Percentiles rank a stretch among this genome's conserved stretches.
These are phyloP conservation scores for Pachypanchax playfairii DNA, from an alignment of 2,113 vertebrate species.

Conservation along the genomic window DNA sequence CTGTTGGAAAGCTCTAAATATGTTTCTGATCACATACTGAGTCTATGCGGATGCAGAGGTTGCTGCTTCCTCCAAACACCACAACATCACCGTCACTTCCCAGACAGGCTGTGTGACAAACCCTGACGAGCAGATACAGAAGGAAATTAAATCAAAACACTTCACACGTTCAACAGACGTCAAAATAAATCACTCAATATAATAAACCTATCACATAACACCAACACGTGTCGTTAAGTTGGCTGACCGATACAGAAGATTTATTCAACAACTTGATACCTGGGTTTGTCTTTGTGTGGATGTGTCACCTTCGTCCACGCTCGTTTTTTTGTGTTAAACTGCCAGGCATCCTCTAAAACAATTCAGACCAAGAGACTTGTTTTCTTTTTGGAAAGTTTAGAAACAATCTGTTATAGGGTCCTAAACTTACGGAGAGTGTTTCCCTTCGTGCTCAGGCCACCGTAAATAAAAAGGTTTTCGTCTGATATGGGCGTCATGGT, in stretches of 20 bases:
- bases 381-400: background rate
- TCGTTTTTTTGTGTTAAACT: constrained; percentile 81
- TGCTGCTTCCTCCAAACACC: constrained; percentile 93
- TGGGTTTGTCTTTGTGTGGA: constrained; percentile 87
- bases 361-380: background rate
- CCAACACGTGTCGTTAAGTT: too few species aligned
- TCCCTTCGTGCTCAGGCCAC: constrained; percentile 87
- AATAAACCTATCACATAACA: too few species aligned
- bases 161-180: too few species aligned
- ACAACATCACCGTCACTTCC: constrained; percentile 90
- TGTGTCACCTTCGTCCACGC: constrained; percentile 86
- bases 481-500: constrained; percentile 89
- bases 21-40: constrained; percentile 77
- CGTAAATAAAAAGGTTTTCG: constrained; percentile 88
- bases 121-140: constrained; percentile 66
- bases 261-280: constrained; percentile 73
- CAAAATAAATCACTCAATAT: too few species aligned
- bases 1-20: background rate
- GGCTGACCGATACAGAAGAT: background rate
- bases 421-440: constrained; percentile 86
- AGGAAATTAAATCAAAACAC: background rate
- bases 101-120: constrained; percentile 92
- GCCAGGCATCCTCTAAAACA: constrained; percentile 88
- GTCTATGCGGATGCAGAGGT: constrained; percentile 87
- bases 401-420: background rate